These are phyloP conservation scores for Gastrophysa polygoni DNA, from an alignment of 2,888 invertebrate genomes.

Conservation along the genomic window DNA sequence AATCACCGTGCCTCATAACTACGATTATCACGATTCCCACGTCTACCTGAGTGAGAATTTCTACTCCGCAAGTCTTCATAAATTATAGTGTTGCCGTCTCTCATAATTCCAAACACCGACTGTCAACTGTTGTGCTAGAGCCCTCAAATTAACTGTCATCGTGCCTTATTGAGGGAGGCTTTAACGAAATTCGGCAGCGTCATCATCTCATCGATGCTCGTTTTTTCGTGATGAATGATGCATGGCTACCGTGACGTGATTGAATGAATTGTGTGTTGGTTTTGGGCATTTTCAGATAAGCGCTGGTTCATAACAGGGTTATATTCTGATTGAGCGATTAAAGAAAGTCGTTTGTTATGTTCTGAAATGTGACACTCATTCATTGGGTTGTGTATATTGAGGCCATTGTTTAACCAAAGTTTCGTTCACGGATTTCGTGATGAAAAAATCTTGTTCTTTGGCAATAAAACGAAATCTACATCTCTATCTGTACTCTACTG, in stretches of 20 bases:
- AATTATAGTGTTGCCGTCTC: slow-evolving; percentile 44
- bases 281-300: slow-evolving; percentile 31
- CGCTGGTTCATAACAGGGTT: slow-evolving; percentile 19
- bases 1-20: not conserved
- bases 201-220: slow-evolving; percentile 39
- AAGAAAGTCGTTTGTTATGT: slow-evolving; percentile 30
- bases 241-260: slow-evolving; percentile 38
- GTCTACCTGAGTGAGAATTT: slow-evolving; percentile 42
- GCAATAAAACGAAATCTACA: too few species aligned
- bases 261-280: slow-evolving; percentile 34
- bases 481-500: too few species aligned
- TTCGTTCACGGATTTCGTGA: not conserved
- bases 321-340: slow-evolving; percentile 29
- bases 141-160: slow-evolving; percentile 41
- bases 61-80: slow-evolving; percentile 39
- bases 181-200: slow-evolving; percentile 34
- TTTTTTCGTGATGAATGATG: slow-evolving; percentile 40
- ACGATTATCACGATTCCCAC: slow-evolving; percentile 32
- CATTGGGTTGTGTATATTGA: not conserved
- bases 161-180: slow-evolving; percentile 37
- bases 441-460: too few species aligned
- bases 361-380: slow-evolving; percentile 1
- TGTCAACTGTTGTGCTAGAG: slow-evolving; percentile 41
- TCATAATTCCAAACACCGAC: slow-evolving; percentile 45
- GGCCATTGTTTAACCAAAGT: too few species aligned